Base-by-base conservation (phyloP, 2,888 invertebrate genomes). In the Spilarctia lutea region DNA sequence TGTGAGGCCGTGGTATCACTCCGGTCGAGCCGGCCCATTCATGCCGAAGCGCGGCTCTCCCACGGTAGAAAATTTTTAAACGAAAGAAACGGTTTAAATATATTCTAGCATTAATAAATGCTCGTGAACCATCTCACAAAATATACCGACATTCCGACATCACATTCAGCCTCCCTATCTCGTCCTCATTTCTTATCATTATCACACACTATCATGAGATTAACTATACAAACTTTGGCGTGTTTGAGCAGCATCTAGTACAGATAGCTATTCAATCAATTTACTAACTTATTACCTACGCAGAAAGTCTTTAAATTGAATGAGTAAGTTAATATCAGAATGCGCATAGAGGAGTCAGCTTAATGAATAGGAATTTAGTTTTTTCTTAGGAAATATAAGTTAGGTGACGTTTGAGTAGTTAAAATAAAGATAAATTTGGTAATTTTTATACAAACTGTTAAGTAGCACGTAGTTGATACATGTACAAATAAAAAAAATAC, bases 111-210 rank as follows among this genome's bases (percentile, higher is more conserved):
- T n/a, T 3, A 24, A 65, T 35, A 24, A 33, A 35, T 65, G 24
- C 24, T 33, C 35, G 13, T 13, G 20, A 33, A 52, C 68, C 35
- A 68, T 24, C 33, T 16, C 39, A 69, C 7, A 65, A 71, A 30
- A 65, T n/a, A 71, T 33, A 33, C 39, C 42, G 27, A 66, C 72
- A 66, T 66, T 72, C 52, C 35, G 30, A 33, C 48, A 67, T 39
- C 39, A 65, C 52, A 33, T 33, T 27, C 81, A 84, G 79, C 75
- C 75, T 80, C 71, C 76, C 74, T 81, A 78, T 77, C 76, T 67
- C 72, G 88, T 74, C 86, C 87, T 68, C 87, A 73, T 87, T 87
- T 27, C 78, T 81, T 86, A 86, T 87, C 73, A 74, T 24, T 45
- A 69, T 71, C 71, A 71, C 27, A 45, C 35, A 10, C 79, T 84